Evolutionary conservation across 1,140 invertebrate species (phyloP).

Genomic region (Samia ricini): DNA sequence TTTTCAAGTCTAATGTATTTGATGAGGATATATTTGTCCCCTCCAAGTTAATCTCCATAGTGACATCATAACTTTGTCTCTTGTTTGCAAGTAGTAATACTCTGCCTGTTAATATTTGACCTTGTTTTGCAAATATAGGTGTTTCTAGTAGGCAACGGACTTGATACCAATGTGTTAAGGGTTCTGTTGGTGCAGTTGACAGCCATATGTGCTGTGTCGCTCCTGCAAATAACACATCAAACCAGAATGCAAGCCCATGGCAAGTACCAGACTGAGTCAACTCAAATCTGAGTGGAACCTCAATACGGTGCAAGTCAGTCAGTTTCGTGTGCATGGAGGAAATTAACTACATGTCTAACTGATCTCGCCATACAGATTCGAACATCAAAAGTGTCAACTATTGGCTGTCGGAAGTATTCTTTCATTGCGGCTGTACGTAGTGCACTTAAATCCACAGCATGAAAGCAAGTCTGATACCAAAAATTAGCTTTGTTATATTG

Average conservation of each 20-base stretch:
- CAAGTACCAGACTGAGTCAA: conserved; percentile 95
- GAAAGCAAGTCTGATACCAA: conserved; percentile 99
- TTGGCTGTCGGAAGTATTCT: conserved; percentile 99
- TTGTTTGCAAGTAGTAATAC: conserved; percentile 95
- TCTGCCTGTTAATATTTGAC: conserved; percentile 92
- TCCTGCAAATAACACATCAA: conserved; percentile 99
- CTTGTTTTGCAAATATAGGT: conserved; percentile 96
- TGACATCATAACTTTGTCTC: conserved; percentile 99
- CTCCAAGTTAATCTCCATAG: conserved; percentile 94
- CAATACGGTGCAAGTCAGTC: conserved; percentile 97
- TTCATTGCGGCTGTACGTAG: conserved; percentile 93
- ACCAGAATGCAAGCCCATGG: conserved; percentile 99
- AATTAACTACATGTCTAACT: conserved; percentile 96
- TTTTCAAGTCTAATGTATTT: conserved; percentile 98
- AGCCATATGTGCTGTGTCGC: conserved; percentile 95
- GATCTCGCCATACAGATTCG: conserved; percentile 98
- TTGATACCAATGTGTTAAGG: conserved; percentile 99
- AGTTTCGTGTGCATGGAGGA: conserved; percentile 94
- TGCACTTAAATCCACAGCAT: conserved; percentile 96
- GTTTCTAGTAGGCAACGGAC: conserved; percentile 96
- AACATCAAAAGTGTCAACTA: conserved; percentile 99
- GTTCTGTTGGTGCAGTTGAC: conserved; percentile 98
- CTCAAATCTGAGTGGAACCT: conserved; percentile 96
- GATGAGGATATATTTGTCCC: conserved; percentile 89
- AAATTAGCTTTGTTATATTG: conserved; percentile 99